These are phyloP conservation scores for Hydrozoanthus tunicans DNA, from an alignment of 64 coral and sea anemone genomes.

Conservation along the genomic window DNA sequence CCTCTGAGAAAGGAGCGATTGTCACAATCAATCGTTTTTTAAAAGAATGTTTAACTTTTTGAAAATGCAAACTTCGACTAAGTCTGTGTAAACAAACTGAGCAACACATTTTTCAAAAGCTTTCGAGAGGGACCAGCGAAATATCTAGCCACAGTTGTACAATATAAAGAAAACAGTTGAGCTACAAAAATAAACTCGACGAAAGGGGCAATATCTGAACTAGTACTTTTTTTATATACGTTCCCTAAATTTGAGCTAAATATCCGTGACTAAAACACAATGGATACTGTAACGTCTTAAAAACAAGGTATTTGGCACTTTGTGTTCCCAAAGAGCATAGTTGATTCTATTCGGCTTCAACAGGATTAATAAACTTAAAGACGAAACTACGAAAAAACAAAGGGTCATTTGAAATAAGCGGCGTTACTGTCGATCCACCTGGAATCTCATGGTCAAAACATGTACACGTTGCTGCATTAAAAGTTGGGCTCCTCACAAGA, in stretches of 20 bases:
- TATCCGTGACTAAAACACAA: not conserved
- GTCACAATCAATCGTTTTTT: not conserved
- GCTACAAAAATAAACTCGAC: too few species aligned
- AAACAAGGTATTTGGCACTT: not conserved
- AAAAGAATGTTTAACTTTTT: slow-evolving; percentile 6
- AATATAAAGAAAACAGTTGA: too few species aligned
- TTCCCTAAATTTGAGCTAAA: not conserved
- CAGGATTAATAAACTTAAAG: not conserved
- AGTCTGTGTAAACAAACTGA: not conserved
- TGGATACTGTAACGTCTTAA: not conserved
- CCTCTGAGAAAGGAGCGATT: not conserved
- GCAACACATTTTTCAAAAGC: not conserved
- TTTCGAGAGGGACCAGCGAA: not conserved
- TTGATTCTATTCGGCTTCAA: not conserved
- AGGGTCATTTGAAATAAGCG: not conserved
- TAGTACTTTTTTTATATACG: not conserved
- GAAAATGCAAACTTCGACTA: not conserved
- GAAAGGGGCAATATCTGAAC: not conserved
- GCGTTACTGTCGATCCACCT: not conserved
- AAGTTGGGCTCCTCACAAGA: not conserved
- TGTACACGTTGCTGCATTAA: too few species aligned
- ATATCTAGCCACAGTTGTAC: too few species aligned
- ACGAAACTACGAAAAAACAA: not conserved
- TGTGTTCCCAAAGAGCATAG: not conserved
- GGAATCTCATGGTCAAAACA: not conserved